Percentiles rank a stretch among this genome's conserved stretches.
Conservation (phyloP, 2,113 vertebrate species). For the Varanus komodoensis region DNA sequence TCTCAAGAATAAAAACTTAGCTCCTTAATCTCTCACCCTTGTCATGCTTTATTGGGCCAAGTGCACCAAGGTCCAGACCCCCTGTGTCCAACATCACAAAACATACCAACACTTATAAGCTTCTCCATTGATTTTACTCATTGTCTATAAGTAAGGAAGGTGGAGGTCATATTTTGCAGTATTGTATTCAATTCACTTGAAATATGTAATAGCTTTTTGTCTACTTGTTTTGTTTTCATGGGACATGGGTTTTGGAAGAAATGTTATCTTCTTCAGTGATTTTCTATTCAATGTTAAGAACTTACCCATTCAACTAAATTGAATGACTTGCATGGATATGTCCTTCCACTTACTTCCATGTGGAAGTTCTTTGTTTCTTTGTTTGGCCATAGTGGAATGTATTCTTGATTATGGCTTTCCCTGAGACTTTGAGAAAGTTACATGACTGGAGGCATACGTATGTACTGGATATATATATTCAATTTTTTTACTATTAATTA, state of each 20-base stretch:
- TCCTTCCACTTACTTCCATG: background rate
- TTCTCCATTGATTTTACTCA: background rate
- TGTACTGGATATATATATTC: background rate
- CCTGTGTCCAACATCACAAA: background rate
- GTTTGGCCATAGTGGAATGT: background rate
- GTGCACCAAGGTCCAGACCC: too few relatives aligned
- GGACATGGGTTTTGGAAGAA: background rate
- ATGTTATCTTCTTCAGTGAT: background rate
- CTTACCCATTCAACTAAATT: background rate
- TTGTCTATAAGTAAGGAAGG: background rate
- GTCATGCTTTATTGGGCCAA: too few relatives aligned
- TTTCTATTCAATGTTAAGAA: background rate
- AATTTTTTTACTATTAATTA: background rate
- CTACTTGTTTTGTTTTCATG: too few relatives aligned
- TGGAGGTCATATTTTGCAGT: background rate
- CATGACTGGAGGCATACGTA: background rate
- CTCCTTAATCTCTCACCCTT: too few relatives aligned
- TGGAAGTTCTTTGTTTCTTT: background rate
- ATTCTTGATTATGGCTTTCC: background rate
- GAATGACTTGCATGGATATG: background rate
- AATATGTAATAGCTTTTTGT: background rate
- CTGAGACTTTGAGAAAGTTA: background rate
- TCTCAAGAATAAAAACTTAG: too few relatives aligned
- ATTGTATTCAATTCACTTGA: background rate
- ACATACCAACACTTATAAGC: background rate